These are phyloP conservation scores for Porites divaricata DNA, from an alignment of 92 coral and sea anemone species.

Conservation along the genomic window DNA sequence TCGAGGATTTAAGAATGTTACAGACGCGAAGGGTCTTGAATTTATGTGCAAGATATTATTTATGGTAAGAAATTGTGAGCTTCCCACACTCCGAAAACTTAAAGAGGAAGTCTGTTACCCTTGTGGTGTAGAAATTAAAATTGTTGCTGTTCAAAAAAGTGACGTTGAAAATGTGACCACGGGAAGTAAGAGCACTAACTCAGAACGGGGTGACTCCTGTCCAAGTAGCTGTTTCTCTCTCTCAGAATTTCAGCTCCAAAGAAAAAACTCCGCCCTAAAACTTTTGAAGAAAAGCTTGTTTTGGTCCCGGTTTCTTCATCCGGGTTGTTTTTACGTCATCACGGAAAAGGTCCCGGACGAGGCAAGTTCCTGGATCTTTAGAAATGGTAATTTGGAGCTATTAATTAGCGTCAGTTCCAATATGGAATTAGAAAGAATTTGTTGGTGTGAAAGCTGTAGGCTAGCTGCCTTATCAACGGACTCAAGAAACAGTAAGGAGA, in stretches of 20 bases:
- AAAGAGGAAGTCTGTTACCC: constrained; percentile 47
- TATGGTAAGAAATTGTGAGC: constrained; percentile 38
- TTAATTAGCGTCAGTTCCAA: constrained; percentile 42
- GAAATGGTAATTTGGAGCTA: constrained; percentile 29
- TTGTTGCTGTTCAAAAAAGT: constrained; percentile 33
- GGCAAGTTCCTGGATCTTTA: constrained; percentile 44
- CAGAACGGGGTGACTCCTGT: neutral
- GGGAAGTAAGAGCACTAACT: neutral
- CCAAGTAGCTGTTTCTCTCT: neutral
- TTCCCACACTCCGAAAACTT: constrained; percentile 14
- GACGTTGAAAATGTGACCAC: neutral
- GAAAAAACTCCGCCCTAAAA: constrained; percentile 58
- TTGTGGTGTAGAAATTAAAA: constrained; percentile 74
- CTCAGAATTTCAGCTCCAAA: constrained; percentile 49
- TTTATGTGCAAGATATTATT: constrained; percentile 13
- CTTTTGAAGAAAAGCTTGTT: constrained; percentile 36
- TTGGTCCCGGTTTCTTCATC: constrained; percentile 65
- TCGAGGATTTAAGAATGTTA: neutral
- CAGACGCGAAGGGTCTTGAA: neutral
- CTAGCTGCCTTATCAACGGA: neutral
- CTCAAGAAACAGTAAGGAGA: neutral
- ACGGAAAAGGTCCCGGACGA: constrained; percentile 42
- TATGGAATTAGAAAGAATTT: constrained; percentile 48
- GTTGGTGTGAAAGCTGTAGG: constrained; percentile 28
- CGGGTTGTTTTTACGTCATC: constrained; percentile 80